Percentiles rank a stretch among this genome's conserved stretches.
These are phyloP conservation scores for Cynodonichthys magdalenae DNA, from an alignment of 2,797 vertebrate genomes.

Conservation along the genomic window DNA sequence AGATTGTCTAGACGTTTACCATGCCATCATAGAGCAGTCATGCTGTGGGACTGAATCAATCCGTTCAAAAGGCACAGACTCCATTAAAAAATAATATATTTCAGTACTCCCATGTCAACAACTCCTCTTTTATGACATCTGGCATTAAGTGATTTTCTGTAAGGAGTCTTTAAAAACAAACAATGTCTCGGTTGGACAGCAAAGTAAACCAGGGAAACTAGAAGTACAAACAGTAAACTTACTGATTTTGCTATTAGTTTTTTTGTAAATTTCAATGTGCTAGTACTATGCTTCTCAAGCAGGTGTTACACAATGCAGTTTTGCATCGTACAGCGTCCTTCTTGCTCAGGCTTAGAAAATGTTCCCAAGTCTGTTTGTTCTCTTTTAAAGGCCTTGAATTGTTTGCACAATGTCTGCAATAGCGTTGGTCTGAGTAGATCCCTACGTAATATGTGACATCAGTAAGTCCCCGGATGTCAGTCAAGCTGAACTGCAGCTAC, in stretches of 20 bases:
- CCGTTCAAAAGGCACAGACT: not conserved
- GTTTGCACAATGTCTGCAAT: no score
- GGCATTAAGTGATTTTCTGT: no score
- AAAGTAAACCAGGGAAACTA: no score
- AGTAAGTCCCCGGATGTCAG: no score
- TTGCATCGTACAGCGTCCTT: not conserved
- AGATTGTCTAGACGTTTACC: not conserved
- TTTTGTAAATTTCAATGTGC: no score
- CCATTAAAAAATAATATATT: not conserved
- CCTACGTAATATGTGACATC: no score
- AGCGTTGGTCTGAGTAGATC: not conserved
- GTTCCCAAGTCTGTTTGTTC: not conserved
- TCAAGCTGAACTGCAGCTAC: no score
- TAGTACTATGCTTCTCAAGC: no score
- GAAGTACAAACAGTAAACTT: no score
- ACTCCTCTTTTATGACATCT: not conserved
- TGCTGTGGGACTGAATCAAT: not conserved
- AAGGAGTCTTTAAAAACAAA: not conserved
- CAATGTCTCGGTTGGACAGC: no score
- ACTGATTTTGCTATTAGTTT: no score
- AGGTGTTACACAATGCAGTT: no score
- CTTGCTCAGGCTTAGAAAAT: not conserved
- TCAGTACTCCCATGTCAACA: not conserved
- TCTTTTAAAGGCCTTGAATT: not conserved
- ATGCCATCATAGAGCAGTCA: not conserved